These are phyloP conservation scores for Smittia sp. DNA, from an alignment of 2,888 invertebrate species.

Conservation along the genomic window DNA sequence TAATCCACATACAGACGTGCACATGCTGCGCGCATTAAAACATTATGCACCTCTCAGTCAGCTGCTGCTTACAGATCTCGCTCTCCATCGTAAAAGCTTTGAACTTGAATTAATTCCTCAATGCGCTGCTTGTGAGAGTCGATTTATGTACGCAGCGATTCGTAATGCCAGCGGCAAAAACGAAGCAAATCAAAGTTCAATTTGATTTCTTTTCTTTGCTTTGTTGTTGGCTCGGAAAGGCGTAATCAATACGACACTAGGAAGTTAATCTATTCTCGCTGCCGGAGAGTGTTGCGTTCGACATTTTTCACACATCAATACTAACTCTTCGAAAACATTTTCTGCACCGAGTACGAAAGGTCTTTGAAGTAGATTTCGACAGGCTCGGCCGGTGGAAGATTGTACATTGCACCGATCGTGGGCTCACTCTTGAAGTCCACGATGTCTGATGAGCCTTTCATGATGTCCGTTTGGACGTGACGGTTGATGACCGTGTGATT, in stretches of 20 bases:
- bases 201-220: not conserved
- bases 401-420: conserved; percentile 45
- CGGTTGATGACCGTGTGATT: conserved; percentile 13
- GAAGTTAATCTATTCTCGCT: not conserved
- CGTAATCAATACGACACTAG: not conserved
- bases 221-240: not conserved
- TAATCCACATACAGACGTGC: not conserved
- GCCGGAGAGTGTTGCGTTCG: not conserved
- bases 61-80: not conserved
- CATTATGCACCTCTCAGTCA: not conserved
- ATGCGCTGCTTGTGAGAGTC: too few species aligned
- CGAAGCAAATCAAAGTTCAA: not conserved
- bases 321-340: conserved; percentile 72
- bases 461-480: conserved; percentile 29
- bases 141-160: too few species aligned
- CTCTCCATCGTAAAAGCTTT: not conserved
- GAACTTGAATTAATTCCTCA: not conserved
- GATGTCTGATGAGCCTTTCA: not conserved
- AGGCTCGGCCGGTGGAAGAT: conserved; percentile 54
- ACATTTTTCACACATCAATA: conserved; percentile 34
- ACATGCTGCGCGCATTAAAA: not conserved
- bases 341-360: conserved; percentile 67
- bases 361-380: conserved; percentile 74
- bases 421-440: not conserved
- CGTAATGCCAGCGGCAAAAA: not conserved